Evolutionary conservation across 2,113 vertebrate genomes (phyloP).

Genomic region (Pimephales promelas): DNA sequence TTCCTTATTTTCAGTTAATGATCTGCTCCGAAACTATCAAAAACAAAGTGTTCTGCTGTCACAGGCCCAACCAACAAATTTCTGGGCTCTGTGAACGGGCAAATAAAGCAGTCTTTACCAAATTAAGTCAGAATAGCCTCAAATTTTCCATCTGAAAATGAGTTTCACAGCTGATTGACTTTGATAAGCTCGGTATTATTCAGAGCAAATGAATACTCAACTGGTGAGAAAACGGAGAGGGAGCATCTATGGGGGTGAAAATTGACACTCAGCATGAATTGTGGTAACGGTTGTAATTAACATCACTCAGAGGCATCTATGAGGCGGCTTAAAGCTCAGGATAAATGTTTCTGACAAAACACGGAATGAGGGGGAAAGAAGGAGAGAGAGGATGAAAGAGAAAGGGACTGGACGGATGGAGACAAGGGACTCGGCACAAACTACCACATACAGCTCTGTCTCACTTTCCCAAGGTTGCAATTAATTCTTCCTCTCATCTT

Average conservation of each 20-base stretch:
- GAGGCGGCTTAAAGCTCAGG: neutral
- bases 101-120: conserved; percentile 53
- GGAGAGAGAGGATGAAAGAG: conserved; percentile 1
- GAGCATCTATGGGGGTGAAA: conserved; percentile 30
- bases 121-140: conserved; percentile 55
- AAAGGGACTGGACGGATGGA: conserved; percentile 12
- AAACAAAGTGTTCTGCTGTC: conserved; percentile 54
- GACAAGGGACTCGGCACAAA: neutral
- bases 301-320: conserved; percentile 6
- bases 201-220: conserved; percentile 43
- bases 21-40: conserved; percentile 58
- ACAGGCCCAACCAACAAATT: conserved; percentile 51
- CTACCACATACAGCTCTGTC: neutral
- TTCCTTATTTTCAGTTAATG: conserved; percentile 60
- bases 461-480: conserved; percentile 44
- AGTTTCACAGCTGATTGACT: conserved; percentile 54
- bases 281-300: conserved; percentile 44
- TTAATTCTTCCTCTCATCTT: conserved; percentile 48
- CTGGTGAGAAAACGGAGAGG: conserved; percentile 9
- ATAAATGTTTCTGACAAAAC: conserved; percentile 40
- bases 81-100: conserved; percentile 23
- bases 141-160: conserved; percentile 56
- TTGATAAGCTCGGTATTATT: conserved; percentile 58
- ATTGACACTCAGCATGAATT: conserved; percentile 27
- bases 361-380: conserved; percentile 5